Conservation (phyloP, 2,113 vertebrate genomes). For the Pseudonaja textilis region DNA sequence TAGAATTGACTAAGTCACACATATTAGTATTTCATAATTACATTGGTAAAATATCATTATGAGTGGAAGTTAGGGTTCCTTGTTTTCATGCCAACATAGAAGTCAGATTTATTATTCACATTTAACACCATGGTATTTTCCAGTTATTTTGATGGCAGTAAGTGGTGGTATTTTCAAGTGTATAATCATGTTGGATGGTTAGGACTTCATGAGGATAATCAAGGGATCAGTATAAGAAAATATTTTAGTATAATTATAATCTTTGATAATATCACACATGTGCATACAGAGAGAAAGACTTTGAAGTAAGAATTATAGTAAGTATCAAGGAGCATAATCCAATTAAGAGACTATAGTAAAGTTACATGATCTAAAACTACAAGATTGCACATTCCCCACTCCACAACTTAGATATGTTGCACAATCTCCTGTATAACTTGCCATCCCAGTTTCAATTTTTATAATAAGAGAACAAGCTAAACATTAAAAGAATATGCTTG, state of each 20-base stretch:
- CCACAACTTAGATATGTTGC: background rate
- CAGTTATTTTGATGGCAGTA: background rate
- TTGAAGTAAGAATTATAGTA: background rate
- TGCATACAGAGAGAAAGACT: background rate
- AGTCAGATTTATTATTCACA: background rate
- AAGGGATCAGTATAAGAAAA: background rate
- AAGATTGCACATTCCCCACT: background rate
- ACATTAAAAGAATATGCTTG: background rate
- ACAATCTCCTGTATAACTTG: background rate
- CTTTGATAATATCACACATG: background rate
- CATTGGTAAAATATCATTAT: background rate
- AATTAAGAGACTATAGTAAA: background rate
- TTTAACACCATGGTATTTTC: background rate
- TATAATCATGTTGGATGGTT: background rate
- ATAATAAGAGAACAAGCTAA: background rate
- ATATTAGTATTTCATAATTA: background rate
- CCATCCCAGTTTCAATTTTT: background rate
- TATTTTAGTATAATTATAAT: background rate
- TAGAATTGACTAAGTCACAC: background rate
- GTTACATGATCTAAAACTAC: background rate
- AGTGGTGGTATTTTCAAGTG: background rate
- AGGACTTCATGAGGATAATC: background rate
- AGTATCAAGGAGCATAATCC: background rate
- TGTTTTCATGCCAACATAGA: slow-evolving; percentile 1
- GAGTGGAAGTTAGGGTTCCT: background rate